Conservation (phyloP, 1,140 invertebrate genomes). For the Euura saliciscinereae region DNA sequence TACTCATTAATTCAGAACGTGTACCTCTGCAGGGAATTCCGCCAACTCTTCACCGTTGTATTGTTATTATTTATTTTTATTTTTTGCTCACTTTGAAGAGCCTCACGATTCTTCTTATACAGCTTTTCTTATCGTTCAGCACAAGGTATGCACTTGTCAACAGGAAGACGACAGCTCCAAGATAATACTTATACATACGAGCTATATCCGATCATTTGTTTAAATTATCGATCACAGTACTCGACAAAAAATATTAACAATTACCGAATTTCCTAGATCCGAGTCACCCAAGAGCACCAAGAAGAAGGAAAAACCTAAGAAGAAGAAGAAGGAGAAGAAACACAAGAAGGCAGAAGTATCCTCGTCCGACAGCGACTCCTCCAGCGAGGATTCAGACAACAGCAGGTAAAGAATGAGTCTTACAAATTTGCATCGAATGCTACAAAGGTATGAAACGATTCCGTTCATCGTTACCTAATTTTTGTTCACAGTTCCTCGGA, state of each 20-base stretch:
- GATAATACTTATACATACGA: not conserved
- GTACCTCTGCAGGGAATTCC: not conserved
- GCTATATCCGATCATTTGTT: not conserved
- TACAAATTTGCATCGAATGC: not conserved
- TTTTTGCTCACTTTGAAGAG: no score
- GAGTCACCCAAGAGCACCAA: constrained; percentile 50
- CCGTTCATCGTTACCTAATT: not conserved
- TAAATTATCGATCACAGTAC: not conserved
- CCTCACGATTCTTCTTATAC: constrained; percentile 15
- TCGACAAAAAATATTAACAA: not conserved
- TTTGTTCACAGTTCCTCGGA: constrained; percentile 39
- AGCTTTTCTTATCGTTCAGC: constrained; percentile 53
- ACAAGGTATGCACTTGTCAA: constrained; percentile 57
- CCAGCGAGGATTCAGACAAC: constrained; percentile 50
- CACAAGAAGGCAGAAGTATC: constrained; percentile 49
- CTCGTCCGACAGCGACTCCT: constrained; percentile 48
- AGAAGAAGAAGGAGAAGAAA: constrained; percentile 54
- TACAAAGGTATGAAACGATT: no score
- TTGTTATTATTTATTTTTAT: no score
- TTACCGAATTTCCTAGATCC: constrained; percentile 46
- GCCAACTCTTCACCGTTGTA: not conserved
- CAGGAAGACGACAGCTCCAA: constrained; percentile 39
- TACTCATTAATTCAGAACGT: not conserved
- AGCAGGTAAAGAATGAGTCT: constrained; percentile 40
- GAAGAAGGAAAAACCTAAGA: constrained; percentile 57